Evolutionary conservation across 2,113 vertebrate genomes (phyloP), one percentile per base, ranked within the genome.

Genomic region (Nesoenas mayeri): DNA sequence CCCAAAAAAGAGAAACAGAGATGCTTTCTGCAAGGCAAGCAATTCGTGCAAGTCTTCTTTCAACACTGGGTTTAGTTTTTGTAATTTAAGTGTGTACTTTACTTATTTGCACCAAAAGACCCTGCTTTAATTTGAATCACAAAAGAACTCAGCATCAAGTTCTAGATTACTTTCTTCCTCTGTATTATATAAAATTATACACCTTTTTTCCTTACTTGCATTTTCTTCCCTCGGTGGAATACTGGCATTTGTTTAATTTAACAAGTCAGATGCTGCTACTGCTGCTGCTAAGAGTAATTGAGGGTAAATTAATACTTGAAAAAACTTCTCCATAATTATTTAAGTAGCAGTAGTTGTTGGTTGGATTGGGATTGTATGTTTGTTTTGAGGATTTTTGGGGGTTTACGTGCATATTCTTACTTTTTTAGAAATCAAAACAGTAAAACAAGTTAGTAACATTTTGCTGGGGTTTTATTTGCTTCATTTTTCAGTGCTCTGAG

Each of bases 201-300:
- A 51, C 15, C 57, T 79, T 47, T 57, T 64, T 61, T 26, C 42
- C 21, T 62, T 75, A 47, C 34, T 38, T 84, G 22, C 24, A 31
- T 81, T 85, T 80, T 85, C 80, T 77, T 88, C 58, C 79, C 9
- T 4, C 18, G 22, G 38, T 36, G 8, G 20, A 42, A 50, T 57
- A 67, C n/a, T 72, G 5, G 8, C 10, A 71, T 85, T 95, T 92
- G 34, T 89, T 93, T 92, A 77, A 57, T 88, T 79, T 71, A 89
- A 85, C 53, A 79, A 85, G 40, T 92, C 21, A 8, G 40, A 44
- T 50, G 58, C 1, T 60, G n/a, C 1, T 38, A 38, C 38, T 85
- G 53, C 47, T 83, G 53, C 47, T 81, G 38, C 70, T 88, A 42
- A 57, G 34, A 80, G 28, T 77, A 90, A 54, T 51, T 4, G 1